Evolutionary conservation across 2,113 vertebrate species (phyloP).

Genomic region (Danio rerio): DNA sequence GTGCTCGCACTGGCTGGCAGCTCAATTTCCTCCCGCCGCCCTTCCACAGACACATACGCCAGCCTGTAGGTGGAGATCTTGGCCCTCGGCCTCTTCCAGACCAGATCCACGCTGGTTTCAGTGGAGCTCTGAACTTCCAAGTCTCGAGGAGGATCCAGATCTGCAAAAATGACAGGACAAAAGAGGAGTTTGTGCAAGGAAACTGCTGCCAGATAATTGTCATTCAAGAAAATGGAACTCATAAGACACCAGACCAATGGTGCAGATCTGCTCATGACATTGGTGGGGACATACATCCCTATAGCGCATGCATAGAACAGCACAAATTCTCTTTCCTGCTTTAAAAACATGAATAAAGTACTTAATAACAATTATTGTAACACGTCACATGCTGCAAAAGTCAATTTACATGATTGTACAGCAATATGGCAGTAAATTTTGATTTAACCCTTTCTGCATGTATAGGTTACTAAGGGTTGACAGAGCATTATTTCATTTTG

Average conservation of each 20-base stretch:
- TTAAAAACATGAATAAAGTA: too few species aligned
- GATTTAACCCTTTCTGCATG: too few species aligned
- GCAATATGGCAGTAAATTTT: too few species aligned
- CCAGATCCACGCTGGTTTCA: conserved; percentile 80
- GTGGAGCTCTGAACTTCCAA: conserved; percentile 75
- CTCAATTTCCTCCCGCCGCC: conserved; percentile 72
- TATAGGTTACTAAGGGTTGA: too few species aligned
- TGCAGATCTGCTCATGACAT: too few species aligned
- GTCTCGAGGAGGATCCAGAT: conserved; percentile 88
- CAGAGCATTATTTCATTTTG: too few species aligned
- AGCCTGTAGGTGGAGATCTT: conserved; percentile 88
- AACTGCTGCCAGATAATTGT: not conserved
- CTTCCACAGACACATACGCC: conserved; percentile 63
- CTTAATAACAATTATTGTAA: too few species aligned
- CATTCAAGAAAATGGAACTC: not conserved
- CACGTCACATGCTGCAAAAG: too few species aligned
- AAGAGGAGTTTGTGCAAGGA: not conserved
- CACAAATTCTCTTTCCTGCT: too few species aligned
- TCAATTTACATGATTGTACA: too few species aligned
- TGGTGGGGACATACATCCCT: too few species aligned
- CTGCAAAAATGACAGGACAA: conserved; percentile 65
- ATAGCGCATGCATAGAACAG: too few species aligned
- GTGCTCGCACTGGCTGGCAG: conserved; percentile 77
- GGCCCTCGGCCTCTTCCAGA: conserved; percentile 84
- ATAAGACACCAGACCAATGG: not conserved